Percentiles rank a stretch among this genome's conserved stretches.
phyloP scores from a whole-genome alignment of 2,797 vertebrate genomes.

The Buceros bicornis region DNA sequence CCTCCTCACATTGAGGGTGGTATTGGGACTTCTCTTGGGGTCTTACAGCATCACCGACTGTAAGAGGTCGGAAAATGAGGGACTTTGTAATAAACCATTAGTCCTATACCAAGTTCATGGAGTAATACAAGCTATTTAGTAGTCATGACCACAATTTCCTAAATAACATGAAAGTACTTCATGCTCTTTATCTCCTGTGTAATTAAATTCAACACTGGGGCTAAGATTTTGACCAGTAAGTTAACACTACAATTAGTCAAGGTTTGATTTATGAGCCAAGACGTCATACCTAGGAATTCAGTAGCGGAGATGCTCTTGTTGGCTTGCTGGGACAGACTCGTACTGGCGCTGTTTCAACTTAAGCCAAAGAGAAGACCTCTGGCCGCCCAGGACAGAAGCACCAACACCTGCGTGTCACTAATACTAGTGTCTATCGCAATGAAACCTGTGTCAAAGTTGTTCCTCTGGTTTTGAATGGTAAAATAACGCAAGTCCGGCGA shows the following conservation, averaged over 20 bases:
- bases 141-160: not conserved
- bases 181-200: not conserved
- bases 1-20: not conserved
- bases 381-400: not conserved
- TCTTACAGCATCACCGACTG: not conserved
- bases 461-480: not conserved
- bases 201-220: not conserved
- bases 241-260: not conserved
- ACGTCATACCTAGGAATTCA: not conserved
- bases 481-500: not conserved
- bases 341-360: not conserved
- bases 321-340: not conserved
- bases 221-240: conserved; percentile 7
- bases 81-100: not conserved
- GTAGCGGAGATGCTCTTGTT: not conserved
- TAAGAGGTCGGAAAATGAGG: not conserved
- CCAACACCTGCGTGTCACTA: not conserved
- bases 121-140: not conserved
- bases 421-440: not conserved
- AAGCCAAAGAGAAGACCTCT: not conserved
- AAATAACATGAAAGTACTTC: not conserved
- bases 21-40: not conserved
- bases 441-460: not conserved
- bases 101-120: not conserved
- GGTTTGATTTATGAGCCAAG: not conserved